Percentiles rank a stretch among this genome's conserved stretches.
Evolutionary conservation across 2,888 invertebrate species (phyloP).

Genomic region (Heteropelma amictum): DNA sequence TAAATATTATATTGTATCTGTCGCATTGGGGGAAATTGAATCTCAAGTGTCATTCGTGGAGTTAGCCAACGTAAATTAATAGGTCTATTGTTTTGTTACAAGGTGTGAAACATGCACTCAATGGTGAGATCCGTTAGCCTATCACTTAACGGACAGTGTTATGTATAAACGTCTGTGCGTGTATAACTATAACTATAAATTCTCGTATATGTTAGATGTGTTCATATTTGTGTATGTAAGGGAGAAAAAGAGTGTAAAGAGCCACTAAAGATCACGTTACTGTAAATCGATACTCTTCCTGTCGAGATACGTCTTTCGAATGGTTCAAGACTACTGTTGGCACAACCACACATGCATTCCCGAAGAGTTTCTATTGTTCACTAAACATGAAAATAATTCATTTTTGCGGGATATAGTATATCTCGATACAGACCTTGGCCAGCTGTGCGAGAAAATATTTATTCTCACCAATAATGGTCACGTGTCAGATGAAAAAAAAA

Average conservation of each 20-base stretch:
- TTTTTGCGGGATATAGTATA: conserved; percentile 45
- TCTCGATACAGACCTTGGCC: background rate
- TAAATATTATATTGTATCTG: no score
- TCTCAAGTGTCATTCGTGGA: no score
- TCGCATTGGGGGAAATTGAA: no score
- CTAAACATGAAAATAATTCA: conserved; percentile 36
- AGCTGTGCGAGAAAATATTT: conserved; percentile 20
- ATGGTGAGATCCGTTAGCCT: conserved; percentile 66
- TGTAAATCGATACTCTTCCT: conserved; percentile 75
- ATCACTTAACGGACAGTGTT: conserved; percentile 70
- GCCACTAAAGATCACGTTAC: conserved; percentile 77
- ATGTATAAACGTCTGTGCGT: background rate
- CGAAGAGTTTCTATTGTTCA: conserved; percentile 38
- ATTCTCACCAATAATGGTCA: conserved; percentile 11
- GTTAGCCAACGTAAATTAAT: conserved; percentile 72
- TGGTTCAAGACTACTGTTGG: conserved; percentile 13
- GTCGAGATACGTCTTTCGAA: conserved; percentile 56
- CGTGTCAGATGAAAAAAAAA: background rate
- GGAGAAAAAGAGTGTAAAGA: conserved; percentile 49
- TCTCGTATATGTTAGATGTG: background rate
- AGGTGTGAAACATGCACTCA: conserved; percentile 76
- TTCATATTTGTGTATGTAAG: conserved; percentile 1
- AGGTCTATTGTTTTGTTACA: conserved; percentile 70
- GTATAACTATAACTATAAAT: background rate
- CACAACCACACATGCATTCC: background rate